phyloP scores from a whole-genome alignment of 2,113 vertebrate genomes.

The Xenopus tropicalis region DNA sequence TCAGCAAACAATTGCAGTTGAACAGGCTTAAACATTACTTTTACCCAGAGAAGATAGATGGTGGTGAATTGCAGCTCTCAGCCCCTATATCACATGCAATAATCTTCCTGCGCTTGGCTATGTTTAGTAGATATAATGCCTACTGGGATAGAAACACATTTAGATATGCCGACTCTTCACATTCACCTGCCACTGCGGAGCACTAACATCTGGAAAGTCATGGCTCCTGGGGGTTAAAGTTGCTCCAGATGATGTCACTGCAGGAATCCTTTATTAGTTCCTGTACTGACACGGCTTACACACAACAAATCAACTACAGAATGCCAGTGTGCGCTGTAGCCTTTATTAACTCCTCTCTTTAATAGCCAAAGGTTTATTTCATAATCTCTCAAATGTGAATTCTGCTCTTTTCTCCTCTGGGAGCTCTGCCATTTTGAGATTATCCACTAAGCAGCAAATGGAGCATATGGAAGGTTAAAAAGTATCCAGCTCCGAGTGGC shows the following conservation, averaged over 20 bases:
- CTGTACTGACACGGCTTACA: background rate
- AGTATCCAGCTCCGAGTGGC: no score
- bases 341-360: no score
- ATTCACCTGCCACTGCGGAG: background rate
- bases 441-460: no score
- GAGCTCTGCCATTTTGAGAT: no score
- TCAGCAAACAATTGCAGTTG: constrained; percentile 19
- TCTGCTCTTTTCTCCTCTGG: no score
- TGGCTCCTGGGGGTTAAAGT: background rate
- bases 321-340: no score
- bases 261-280: background rate
- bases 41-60: background rate
- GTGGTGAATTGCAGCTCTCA: background rate
- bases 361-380: no score
- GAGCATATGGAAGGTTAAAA: no score
- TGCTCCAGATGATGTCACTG: background rate
- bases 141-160: background rate
- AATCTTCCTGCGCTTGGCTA: background rate
- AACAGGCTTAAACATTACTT: constrained; percentile 1
- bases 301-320: no score
- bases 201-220: background rate
- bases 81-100: background rate
- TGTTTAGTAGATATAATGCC: background rate
- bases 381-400: no score
- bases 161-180: background rate